Evolutionary conservation across 2,797 vertebrate genomes (phyloP).

Genomic region (Artibeus jamaicensis): DNA sequence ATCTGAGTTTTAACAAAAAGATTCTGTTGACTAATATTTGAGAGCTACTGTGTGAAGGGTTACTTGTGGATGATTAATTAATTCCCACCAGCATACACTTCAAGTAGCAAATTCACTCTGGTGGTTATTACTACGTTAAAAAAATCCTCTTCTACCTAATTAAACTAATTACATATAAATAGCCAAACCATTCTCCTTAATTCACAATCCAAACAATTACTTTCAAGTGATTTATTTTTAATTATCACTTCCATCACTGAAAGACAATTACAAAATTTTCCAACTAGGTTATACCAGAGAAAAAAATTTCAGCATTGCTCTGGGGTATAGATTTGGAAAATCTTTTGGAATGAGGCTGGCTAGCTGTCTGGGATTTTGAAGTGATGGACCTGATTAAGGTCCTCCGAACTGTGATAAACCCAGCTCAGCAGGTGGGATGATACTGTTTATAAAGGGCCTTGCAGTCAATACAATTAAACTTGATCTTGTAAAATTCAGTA

Average conservation of each 20-base stretch:
- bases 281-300: background rate
- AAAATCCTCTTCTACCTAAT: conserved; percentile 19
- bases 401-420: background rate
- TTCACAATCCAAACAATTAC: background rate
- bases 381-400: background rate
- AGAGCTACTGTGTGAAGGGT: background rate
- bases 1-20: background rate
- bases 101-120: background rate
- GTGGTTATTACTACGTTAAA: background rate
- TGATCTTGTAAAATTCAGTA: background rate
- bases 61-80: conserved; percentile 3
- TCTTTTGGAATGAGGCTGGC: background rate
- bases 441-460: background rate
- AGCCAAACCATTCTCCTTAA: background rate
- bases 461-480: background rate
- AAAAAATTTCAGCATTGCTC: background rate
- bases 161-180: background rate
- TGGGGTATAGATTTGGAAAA: background rate
- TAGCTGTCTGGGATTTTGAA: background rate
- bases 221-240: conserved; percentile 20
- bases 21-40: background rate
- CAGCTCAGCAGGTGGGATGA: background rate
- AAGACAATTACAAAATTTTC: background rate
- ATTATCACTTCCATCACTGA: background rate
- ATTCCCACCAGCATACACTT: background rate